Base-by-base conservation (phyloP, 2,888 invertebrate species). In the Exocentrus adspersus region DNA sequence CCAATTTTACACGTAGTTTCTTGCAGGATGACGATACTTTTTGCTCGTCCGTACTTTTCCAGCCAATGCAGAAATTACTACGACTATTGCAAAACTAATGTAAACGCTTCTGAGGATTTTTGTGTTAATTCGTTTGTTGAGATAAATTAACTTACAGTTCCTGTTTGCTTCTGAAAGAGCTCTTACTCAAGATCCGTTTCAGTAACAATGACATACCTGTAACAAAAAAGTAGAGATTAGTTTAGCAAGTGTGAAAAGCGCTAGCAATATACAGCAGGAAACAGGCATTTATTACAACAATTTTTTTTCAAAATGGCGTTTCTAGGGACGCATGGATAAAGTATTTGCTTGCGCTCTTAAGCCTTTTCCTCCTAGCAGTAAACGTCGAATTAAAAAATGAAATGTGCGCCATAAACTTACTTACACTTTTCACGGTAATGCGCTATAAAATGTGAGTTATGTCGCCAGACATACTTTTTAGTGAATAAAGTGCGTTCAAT, bases 171-270 rank as follows among this genome's bases (percentile, higher is more conserved):
- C n/a, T n/a, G n/a, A n/a, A n/a, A n/a, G n/a, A n/a, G n/a, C n/a
- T n/a, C n/a, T n/a, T n/a, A n/a, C n/a, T n/a, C n/a, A n/a, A n/a
- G n/a, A n/a, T n/a, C n/a, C n/a, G 48, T 41, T 20, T 16, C n/a
- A 21, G 24, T 12, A 2, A 46, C 14, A 45, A 30, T 51, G 41
- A 43, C 56, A 50, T 63, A 63, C 63, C 63, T 63, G 63, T n/a
- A 63, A 63, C 63, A 59, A 59, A 51, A 58, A 59, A 51, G 9
- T 28, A 30, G 12, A 16, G 45, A 59, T 63, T 48, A 63, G 56
- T 46, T n/a, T 45, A 24, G 16, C 28, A 20, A 1, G 6, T 9
- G 46, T 41, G 32, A 46, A 52, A 37, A 19, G 4, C 30, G n/a
- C 14, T 9, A 53, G 20, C 41, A 42, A 60, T 46, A 46, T 24